Evolutionary conservation across 2,797 vertebrate species (phyloP).

Genomic region (Poliocrania exsul): DNA sequence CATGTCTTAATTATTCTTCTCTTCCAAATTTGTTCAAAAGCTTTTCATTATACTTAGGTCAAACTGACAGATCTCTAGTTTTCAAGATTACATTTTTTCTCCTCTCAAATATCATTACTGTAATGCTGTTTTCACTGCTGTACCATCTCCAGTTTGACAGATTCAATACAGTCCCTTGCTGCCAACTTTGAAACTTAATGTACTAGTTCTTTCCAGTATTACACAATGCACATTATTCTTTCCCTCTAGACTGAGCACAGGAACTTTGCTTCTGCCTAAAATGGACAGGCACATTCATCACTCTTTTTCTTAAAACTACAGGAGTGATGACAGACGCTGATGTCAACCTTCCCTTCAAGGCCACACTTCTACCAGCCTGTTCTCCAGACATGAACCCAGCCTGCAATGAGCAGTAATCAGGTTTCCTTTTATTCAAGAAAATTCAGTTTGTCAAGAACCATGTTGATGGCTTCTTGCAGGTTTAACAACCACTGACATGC

Average conservation of each 20-base stretch:
- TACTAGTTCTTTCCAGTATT: background rate
- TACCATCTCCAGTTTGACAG: background rate
- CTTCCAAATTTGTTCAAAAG: background rate
- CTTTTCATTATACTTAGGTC: background rate
- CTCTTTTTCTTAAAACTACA: background rate
- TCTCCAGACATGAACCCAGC: background rate
- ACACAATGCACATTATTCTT: background rate
- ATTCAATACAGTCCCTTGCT: background rate
- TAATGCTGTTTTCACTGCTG: background rate
- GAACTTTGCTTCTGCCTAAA: background rate
- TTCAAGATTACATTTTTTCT: background rate
- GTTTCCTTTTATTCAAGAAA: background rate
- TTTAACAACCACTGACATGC: background rate
- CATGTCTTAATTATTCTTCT: background rate
- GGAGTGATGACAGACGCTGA: background rate
- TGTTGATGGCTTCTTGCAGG: background rate
- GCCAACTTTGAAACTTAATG: background rate
- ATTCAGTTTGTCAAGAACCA: background rate
- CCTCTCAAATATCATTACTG: background rate
- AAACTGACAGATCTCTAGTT: background rate
- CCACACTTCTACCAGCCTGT: background rate
- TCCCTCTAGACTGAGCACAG: background rate
- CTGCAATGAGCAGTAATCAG: background rate
- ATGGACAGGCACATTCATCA: slow-evolving; percentile 12
- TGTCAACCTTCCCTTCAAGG: background rate